Conservation (phyloP, 2,888 invertebrate species). For the Lymantria monacha region DNA sequence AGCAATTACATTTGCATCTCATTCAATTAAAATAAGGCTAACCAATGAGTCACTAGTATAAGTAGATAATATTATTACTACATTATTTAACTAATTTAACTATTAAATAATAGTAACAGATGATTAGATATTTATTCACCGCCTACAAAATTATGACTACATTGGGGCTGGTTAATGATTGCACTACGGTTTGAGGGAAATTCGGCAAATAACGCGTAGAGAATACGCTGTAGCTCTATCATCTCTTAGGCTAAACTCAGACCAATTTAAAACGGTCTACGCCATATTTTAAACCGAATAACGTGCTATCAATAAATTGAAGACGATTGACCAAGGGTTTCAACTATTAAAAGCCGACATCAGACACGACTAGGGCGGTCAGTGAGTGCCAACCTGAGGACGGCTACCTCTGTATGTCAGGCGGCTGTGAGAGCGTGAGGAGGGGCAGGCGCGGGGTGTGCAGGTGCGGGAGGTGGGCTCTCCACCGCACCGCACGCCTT, state of each 20-base stretch:
- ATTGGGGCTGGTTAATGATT: slow-evolving; percentile 9
- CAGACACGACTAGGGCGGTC: slow-evolving; percentile 79
- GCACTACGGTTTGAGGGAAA: slow-evolving; percentile 1
- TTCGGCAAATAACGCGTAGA: slow-evolving; percentile 1
- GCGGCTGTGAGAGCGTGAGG: slow-evolving; percentile 75
- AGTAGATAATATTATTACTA: background rate
- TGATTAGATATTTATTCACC: slow-evolving; percentile 20
- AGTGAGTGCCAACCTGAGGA: slow-evolving; percentile 83
- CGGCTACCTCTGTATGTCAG: slow-evolving; percentile 85
- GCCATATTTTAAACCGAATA: slow-evolving; percentile 1
- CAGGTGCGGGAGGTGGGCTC: slow-evolving; percentile 64
- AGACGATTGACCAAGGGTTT: slow-evolving; percentile 68
- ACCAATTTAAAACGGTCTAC: background rate
- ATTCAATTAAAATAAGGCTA: slow-evolving; percentile 14
- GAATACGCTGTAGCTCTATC: slow-evolving; percentile 6
- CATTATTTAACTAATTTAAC: background rate
- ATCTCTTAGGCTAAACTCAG: background rate
- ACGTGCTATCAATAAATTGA: slow-evolving; percentile 24
- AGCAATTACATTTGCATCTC: slow-evolving; percentile 26
- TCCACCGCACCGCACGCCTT: slow-evolving; percentile 87
- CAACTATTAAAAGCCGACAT: slow-evolving; percentile 66
- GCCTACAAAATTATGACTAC: slow-evolving; percentile 15
- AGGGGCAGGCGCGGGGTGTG: slow-evolving; percentile 70
- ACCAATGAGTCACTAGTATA: slow-evolving; percentile 1
- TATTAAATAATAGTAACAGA: slow-evolving; percentile 13